These are phyloP conservation scores for Erethizon dorsatum DNA, from an alignment of 2,797 vertebrate genomes.

Conservation along the genomic window DNA sequence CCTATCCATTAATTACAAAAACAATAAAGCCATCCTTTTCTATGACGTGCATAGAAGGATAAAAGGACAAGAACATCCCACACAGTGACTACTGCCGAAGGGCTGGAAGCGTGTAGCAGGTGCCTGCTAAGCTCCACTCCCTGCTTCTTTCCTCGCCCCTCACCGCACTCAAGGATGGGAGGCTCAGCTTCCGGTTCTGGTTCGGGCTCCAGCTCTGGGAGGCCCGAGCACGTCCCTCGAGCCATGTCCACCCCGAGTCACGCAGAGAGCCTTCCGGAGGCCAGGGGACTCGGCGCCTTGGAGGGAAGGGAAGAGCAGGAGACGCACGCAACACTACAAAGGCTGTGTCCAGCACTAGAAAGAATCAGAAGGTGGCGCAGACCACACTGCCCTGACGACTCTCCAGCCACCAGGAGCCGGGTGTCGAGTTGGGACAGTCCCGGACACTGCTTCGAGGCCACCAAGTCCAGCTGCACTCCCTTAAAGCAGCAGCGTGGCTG, in stretches of 20 bases:
- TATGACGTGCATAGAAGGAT: not conserved
- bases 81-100: not conserved
- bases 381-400: not conserved
- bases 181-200: not conserved
- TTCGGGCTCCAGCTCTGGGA: too few species aligned
- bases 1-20: not conserved
- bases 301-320: not conserved
- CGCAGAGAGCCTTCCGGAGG: not conserved
- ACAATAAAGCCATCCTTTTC: not conserved
- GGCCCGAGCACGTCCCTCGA: too few species aligned
- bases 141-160: too few species aligned
- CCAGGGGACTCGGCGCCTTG: not conserved
- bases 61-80: not conserved
- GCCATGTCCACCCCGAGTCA: too few species aligned
- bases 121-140: too few species aligned
- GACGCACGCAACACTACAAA: too few species aligned
- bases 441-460: not conserved
- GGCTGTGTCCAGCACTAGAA: not conserved
- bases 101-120: too few species aligned
- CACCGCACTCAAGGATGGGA: too few species aligned
- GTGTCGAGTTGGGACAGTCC: not conserved
- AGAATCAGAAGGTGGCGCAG: not conserved
- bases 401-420: not conserved
- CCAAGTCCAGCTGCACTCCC: too few species aligned
- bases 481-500: too few species aligned